Evolutionary conservation across 2,113 vertebrate genomes (phyloP), one percentile per base, ranked within the genome.

Genomic region (Gavia stellata): DNA sequence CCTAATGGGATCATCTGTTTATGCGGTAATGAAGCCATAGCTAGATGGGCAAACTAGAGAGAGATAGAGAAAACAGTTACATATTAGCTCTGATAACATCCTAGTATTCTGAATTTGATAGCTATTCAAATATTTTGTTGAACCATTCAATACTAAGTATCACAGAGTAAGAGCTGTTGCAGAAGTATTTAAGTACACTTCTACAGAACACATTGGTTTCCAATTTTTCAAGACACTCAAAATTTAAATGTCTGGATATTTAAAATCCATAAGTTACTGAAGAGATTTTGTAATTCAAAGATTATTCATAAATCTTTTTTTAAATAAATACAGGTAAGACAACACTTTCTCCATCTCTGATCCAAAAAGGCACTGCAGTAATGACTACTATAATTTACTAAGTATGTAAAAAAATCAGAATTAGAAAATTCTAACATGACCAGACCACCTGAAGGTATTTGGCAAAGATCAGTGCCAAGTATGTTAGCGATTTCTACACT

Each of bases 41-140:
- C 9, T 17, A 73, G 17, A 29, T 12, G 6, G 20, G 7, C 8
- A 81, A 77, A 70, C 25, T 29, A 38, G 6, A 52, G 1, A 47
- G 0, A 66, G 1, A 47, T 0, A 66, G 10, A 63, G 17, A 59
- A 58, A 45, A 56, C 31, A 38, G 0, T 0, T 19, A 44, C 25
- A n/a, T 2, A n/a, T 34, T 50, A 68, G 23, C 28, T 45, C 17
- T n/a, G 36, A 45, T 25, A 67, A 31, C 31, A 55, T 5, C 31
- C 17, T 0, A 74, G 42, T 5, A 73, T 44, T 80, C 79, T 55
- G 59, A 56, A 40, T 52, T 68, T 24, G 19, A 6, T 58, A 36
- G 25, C 29, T 73, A 28, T 36, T 58, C 15, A 56, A 56, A 15
- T 21, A 62, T n/a, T 81, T 53, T 50, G 4, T 15, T n/a, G 47